These are phyloP conservation scores for Xanthorhoe spadicearia DNA, from an alignment of 2,888 invertebrate species.

Conservation along the genomic window DNA sequence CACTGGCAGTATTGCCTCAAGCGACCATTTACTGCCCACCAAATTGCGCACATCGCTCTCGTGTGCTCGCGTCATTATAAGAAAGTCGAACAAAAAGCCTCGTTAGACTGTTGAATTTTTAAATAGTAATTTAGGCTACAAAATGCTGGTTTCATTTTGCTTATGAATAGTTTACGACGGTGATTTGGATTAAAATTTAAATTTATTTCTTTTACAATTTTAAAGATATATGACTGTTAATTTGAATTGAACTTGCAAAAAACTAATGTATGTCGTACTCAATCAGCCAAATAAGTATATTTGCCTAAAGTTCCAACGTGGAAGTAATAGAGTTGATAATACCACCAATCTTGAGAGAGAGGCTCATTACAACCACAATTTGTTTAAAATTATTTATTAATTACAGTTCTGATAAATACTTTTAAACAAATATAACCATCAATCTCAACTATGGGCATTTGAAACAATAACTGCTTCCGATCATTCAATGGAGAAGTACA, in stretches of 20 bases:
- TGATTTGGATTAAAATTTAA: conserved; percentile 7
- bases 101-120: conserved; percentile 38
- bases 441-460: too few species aligned
- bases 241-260: neutral
- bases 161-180: conserved; percentile 19
- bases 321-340: too few species aligned
- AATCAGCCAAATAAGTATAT: too few species aligned
- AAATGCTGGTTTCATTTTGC: conserved; percentile 15
- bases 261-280: neutral
- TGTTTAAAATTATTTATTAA: too few species aligned
- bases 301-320: too few species aligned
- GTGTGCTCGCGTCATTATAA: conserved; percentile 55
- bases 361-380: too few species aligned
- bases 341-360: too few species aligned
- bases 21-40: conserved; percentile 78
- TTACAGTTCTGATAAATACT: too few species aligned
- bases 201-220: neutral
- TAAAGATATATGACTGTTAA: neutral
- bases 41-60: conserved; percentile 76
- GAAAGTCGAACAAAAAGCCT: conserved; percentile 42
- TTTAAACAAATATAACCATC: too few species aligned
- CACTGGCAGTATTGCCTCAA: conserved; percentile 59
- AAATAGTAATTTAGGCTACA: conserved; percentile 30
- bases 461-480: too few species aligned
- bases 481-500: too few species aligned